Conservation (phyloP, 1,140 invertebrate species). For the Mercenaria mercenaria region DNA sequence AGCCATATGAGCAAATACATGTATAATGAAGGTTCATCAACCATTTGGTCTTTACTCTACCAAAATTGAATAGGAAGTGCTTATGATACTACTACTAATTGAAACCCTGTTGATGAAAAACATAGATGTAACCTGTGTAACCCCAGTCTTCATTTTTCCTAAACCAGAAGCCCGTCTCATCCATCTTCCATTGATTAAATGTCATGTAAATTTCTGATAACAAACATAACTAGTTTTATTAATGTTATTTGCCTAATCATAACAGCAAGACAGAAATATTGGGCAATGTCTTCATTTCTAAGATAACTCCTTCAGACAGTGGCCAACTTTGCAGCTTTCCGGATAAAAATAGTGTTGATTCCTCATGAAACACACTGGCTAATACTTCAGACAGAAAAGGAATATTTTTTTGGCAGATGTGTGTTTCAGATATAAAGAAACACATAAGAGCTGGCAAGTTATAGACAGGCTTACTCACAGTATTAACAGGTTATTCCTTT, state of each 20-base stretch:
- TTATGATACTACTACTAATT: not conserved
- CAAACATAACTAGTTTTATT: slow-evolving; percentile 51
- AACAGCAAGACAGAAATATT: slow-evolving; percentile 14
- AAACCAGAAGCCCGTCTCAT: slow-evolving; percentile 14
- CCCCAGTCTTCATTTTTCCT: not conserved
- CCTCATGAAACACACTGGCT: not conserved
- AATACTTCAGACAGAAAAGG: too few species aligned
- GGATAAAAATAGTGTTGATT: not conserved
- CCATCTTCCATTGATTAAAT: slow-evolving; percentile 53
- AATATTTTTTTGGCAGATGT: too few species aligned
- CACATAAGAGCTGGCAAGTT: too few species aligned
- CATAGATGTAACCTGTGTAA: slow-evolving; percentile 27
- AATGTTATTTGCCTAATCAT: slow-evolving; percentile 41
- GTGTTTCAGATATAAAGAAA: too few species aligned
- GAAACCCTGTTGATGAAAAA: not conserved
- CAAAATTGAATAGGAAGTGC: not conserved
- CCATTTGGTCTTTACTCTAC: not conserved
- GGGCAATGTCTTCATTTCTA: not conserved
- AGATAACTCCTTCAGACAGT: not conserved
- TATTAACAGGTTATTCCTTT: too few species aligned
- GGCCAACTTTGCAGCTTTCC: not conserved
- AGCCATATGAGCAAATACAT: too few species aligned
- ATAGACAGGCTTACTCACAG: too few species aligned
- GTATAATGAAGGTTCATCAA: too few species aligned
- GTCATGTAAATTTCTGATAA: slow-evolving; percentile 44